Base-by-base conservation (phyloP, 2,888 invertebrate species). In the Trisateles emortualis region DNA sequence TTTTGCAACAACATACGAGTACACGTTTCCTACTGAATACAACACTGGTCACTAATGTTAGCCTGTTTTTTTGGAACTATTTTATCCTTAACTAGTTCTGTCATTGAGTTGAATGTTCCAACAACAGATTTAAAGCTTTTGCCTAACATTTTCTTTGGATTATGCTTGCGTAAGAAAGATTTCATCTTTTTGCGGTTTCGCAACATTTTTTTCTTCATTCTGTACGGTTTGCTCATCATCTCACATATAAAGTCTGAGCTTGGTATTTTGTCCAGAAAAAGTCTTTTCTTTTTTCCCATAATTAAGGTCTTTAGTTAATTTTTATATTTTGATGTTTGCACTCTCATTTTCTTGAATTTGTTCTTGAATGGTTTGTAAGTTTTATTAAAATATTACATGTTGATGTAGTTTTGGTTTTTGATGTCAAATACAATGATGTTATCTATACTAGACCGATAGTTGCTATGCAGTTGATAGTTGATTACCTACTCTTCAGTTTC, bases 21-120 rank as follows among this genome's bases (percentile, higher is more conserved):
- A 19, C 22, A 11, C 6, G 1, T 4, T 22, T 22, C 13, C 62
- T 64, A 88, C 53, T 87, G 86, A 29, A 89, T 83, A 3, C 29
- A 58, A 72, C 88, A 89, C 8, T 86, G 72, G 47, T 88, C 88
- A n/a, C n/a, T n/a, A n/a, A n/a, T n/a, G n/a, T n/a, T n/a, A n/a
- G n/a, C n/a, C n/a, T n/a, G n/a, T n/a, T n/a, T n/a, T n/a, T n/a
- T n/a, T n/a, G n/a, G n/a, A n/a, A n/a, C 86, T 49, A 88, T 79
- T 47, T 84, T 88, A 36, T 88, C 87, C n/a, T 83, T 67, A 0
- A 88, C 81, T 68, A 71, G 85, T 46, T 88, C 87, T 0, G 87
- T 86, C 1, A 87, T 84, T 10, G 72, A 83, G 59, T 87, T 87
- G 4, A 87, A 78, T 0, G 82, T 75, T 1, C 84, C 84, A 0